phyloP scores from a whole-genome alignment of 2,888 invertebrate species.

The Allygus modestus region DNA sequence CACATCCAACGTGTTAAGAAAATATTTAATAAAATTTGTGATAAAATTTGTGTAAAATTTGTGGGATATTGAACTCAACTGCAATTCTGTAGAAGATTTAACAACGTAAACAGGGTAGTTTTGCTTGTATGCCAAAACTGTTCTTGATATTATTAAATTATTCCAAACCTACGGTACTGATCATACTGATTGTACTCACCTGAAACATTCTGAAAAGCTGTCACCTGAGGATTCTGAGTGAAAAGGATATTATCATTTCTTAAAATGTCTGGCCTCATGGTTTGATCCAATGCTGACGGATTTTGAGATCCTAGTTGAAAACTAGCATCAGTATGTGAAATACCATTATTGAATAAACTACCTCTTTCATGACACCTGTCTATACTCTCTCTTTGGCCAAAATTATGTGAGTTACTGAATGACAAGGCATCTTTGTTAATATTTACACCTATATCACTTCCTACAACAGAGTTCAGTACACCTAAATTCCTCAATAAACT shows the following conservation, averaged over 20 bases:
- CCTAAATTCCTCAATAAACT: neutral
- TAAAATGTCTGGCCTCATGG: neutral
- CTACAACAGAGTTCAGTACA: neutral
- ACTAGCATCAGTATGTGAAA: neutral
- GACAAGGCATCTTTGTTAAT: neutral
- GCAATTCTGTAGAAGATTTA: no score
- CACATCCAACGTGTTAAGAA: no score
- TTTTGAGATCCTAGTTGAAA: neutral
- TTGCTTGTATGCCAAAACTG: no score
- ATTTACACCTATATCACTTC: neutral
- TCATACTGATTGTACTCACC: neutral
- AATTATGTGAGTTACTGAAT: neutral
- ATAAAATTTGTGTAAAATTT: no score
- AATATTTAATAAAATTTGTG: no score
- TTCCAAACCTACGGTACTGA: no score
- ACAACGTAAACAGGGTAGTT: no score
- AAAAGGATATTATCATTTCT: constrained; percentile 3
- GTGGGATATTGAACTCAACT: no score
- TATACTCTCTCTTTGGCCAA: neutral
- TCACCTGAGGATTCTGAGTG: neutral
- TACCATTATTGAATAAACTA: neutral
- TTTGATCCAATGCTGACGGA: neutral
- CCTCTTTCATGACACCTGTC: neutral
- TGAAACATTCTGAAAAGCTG: neutral
- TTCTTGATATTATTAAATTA: no score